These are phyloP conservation scores for Anagrus nilaparvatae DNA, from an alignment of 1,140 invertebrate species.

Conservation along the genomic window DNA sequence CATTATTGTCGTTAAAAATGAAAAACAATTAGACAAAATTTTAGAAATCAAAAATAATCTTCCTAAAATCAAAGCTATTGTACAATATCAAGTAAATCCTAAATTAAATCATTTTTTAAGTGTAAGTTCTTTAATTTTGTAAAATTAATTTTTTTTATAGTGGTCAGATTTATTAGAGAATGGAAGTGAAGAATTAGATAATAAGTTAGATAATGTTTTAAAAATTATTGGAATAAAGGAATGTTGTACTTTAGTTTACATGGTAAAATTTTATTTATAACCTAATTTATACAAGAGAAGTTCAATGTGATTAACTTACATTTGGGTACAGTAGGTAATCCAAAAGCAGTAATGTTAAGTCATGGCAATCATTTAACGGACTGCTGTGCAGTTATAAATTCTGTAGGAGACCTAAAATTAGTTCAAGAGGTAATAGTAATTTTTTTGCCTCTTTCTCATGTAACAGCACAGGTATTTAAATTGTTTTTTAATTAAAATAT, in stretches of 20 bases:
- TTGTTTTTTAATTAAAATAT: no score
- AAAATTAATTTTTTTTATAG: constrained; percentile 39
- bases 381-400: constrained; percentile 42
- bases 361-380: constrained; percentile 76
- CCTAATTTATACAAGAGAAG: neutral
- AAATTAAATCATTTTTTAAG: constrained; percentile 48
- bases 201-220: constrained; percentile 56
- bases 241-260: constrained; percentile 85
- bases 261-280: constrained; percentile 45
- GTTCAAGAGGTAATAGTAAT: constrained; percentile 57
- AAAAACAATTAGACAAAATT: constrained; percentile 79
- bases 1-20: constrained; percentile 82
- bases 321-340: constrained; percentile 84
- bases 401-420: constrained; percentile 33
- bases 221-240: constrained; percentile 72
- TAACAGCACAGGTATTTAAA: constrained; percentile 73
- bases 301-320: constrained; percentile 25
- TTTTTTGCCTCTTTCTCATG: constrained; percentile 80
- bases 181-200: constrained; percentile 59
- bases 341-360: constrained; percentile 89
- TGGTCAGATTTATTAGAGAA: constrained; percentile 75
- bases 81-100: constrained; percentile 72
- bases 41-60: constrained; percentile 58
- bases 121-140: constrained; percentile 40
- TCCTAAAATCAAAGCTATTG: constrained; percentile 69